Conservation (phyloP, 2,888 invertebrate species). For the Metallyticus violacea region DNA sequence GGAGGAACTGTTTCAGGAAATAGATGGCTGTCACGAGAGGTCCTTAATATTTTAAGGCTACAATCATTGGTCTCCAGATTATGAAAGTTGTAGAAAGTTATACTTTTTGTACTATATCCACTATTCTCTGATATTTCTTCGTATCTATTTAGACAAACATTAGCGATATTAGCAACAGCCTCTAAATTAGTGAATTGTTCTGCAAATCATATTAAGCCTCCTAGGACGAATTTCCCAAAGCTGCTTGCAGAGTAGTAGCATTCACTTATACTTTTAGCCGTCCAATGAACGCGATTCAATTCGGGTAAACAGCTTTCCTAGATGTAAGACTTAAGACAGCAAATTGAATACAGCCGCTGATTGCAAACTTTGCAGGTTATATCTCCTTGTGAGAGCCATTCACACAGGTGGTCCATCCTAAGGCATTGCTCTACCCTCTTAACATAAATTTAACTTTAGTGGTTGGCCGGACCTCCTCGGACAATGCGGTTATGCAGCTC, state of each 20-base stretch:
- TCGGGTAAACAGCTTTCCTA: neutral
- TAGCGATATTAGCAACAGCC: neutral
- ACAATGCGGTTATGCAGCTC: constrained; percentile 1
- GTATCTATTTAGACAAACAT: too few relatives aligned
- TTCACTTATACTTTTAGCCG: neutral
- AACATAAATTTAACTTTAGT: constrained; percentile 17
- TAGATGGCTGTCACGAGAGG: too few relatives aligned
- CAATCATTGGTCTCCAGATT: too few relatives aligned
- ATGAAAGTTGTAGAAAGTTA: too few relatives aligned
- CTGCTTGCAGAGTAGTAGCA: neutral
- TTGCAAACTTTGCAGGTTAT: neutral
- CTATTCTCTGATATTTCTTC: too few relatives aligned
- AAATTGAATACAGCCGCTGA: neutral
- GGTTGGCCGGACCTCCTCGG: neutral
- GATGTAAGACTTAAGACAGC: neutral
- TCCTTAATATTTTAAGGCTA: too few relatives aligned
- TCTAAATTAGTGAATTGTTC: neutral
- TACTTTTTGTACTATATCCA: too few relatives aligned
- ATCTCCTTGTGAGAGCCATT: neutral
- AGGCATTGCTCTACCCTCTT: neutral
- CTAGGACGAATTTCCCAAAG: neutral
- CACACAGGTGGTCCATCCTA: constrained; percentile 11
- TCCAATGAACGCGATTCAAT: neutral
- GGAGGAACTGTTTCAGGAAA: too few relatives aligned
- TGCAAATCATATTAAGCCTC: neutral